phyloP scores from a whole-genome alignment of 1,140 invertebrate genomes.

The Drosophila orena region DNA sequence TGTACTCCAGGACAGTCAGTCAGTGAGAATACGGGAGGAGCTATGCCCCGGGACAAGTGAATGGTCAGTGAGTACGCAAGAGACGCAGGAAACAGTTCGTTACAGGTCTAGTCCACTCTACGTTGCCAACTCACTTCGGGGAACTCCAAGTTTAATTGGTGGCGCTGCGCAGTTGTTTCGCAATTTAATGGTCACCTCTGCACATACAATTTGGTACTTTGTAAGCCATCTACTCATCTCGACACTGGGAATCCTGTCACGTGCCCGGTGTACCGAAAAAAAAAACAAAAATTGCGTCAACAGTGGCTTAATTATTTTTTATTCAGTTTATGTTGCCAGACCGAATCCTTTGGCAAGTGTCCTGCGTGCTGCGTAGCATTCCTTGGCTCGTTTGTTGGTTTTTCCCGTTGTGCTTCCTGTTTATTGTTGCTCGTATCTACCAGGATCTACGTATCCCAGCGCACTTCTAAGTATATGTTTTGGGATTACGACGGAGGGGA shows the following conservation, averaged over 20 bases:
- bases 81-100: too few relatives aligned
- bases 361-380: not conserved
- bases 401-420: conserved; percentile 64
- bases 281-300: conserved; percentile 58
- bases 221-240: not conserved
- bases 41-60: too few relatives aligned
- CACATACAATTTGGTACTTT: not conserved
- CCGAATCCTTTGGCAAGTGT: not conserved
- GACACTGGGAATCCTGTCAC: conserved; percentile 41
- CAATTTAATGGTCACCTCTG: conserved; percentile 2
- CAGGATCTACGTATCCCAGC: conserved; percentile 19
- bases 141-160: not conserved
- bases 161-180: not conserved
- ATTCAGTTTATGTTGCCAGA: conserved; percentile 64
- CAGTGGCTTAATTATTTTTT: conserved; percentile 81
- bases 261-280: conserved; percentile 74
- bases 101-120: not conserved
- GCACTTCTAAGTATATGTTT: conserved; percentile 75
- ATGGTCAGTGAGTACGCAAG: too few relatives aligned
- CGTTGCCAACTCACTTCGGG: not conserved
- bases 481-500: conserved; percentile 70
- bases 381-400: conserved; percentile 45
- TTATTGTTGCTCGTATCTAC: conserved; percentile 60
- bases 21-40: too few relatives aligned
- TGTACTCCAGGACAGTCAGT: too few relatives aligned